Base-by-base conservation (phyloP, 53 echinoderm and acorn worm genomes). In the Echinarachnius parma region DNA sequence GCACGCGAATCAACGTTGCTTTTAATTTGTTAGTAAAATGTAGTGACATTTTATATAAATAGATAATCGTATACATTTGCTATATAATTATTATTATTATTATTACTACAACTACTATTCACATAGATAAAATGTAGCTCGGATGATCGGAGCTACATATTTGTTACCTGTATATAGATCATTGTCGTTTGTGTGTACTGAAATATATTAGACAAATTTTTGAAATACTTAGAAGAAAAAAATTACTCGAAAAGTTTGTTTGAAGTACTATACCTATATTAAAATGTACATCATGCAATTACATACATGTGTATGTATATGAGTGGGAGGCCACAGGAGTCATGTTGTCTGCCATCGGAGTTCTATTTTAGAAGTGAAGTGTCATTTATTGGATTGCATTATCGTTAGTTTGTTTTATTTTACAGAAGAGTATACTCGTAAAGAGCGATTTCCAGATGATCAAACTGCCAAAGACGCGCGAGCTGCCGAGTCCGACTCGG, bases 111-210 rank as follows among this genome's bases (percentile, higher is more conserved):
- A n/a, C n/a, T n/a, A n/a, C n/a, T n/a, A 72, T 72, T 72, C 74
- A 72, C 74, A 56, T 72, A 27, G 39, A 27, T 37, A 52, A 69
- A 47, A 34, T 52, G 74, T 72, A 56, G 46, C 74, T 72, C 57
- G 27, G 56, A 16, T 19, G 9, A 21, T 42, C 32, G 16, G 74
- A 72, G 74, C 42, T 72, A 72, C 74, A 13, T 56, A 72, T 72
- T 72, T 72, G 74, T 57, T 57, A 72, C 57, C 56, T 72, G 74
- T 72, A 72, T 35, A 72, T 72, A 72, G 74, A 72, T 56, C 27
- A 72, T 56, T 72, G 74, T 72, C 74, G 56, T 72, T 72, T 72
- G 74, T 72, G 74, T 72, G 74, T 72, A 72, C 74, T 72, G 74
- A 72, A 72, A 72, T 72, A 72, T 72, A 72, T 72, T 72, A 72